Evolutionary conservation across 2,113 vertebrate species (phyloP).

Genomic region (Ictidomys tridecemlineatus): DNA sequence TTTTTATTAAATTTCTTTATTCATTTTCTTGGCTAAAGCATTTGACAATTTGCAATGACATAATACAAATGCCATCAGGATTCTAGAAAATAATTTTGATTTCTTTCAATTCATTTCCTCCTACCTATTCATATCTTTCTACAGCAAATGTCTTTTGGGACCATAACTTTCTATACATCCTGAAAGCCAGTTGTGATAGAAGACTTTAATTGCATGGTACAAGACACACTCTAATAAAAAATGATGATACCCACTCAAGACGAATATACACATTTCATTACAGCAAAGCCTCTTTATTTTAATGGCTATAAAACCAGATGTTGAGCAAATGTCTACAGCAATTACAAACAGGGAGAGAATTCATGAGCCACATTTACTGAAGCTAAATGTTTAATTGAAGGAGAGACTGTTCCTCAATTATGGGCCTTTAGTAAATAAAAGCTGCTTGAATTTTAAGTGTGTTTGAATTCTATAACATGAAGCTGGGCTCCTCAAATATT

Average conservation of each 20-base stretch:
- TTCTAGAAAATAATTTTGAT: constrained; percentile 61
- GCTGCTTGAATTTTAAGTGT: constrained; percentile 49
- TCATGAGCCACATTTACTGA: constrained; percentile 47
- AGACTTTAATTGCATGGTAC: constrained; percentile 56
- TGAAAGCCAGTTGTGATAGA: constrained; percentile 45
- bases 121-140: constrained; percentile 36
- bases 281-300: constrained; percentile 62
- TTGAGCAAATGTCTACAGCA: constrained; percentile 62
- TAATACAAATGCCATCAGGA: constrained; percentile 29
- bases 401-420: constrained; percentile 31
- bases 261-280: constrained; percentile 62
- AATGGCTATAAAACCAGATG: constrained; percentile 70
- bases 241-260: constrained; percentile 18
- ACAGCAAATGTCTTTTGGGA: constrained; percentile 15
- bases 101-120: constrained; percentile 49
- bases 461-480: constrained; percentile 17
- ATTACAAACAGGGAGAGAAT: constrained; percentile 71
- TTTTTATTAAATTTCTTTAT: background rate
- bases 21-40: background rate
- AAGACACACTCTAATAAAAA: constrained; percentile 60
- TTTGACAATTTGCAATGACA: constrained; percentile 39
- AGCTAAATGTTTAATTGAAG: constrained; percentile 64
- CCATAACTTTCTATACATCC: constrained; percentile 28
- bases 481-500: constrained; percentile 44
- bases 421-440: constrained; percentile 64